A percentile compares a stretch with the other conserved stretches of the same genome.
Evolutionary conservation across 1,140 invertebrate species (phyloP).

Genomic region (Homarus americanus): DNA sequence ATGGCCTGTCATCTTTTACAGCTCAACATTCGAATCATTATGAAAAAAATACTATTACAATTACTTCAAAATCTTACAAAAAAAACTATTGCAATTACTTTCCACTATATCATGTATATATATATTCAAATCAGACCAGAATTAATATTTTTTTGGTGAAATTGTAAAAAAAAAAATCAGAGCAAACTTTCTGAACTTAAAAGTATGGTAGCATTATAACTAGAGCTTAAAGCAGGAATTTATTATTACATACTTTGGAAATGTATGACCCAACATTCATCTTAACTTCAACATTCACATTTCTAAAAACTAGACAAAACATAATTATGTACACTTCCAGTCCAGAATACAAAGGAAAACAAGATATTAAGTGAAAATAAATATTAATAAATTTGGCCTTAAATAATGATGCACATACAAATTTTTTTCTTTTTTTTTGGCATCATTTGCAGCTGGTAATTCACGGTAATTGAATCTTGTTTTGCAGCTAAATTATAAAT

Average conservation of each 20-base stretch:
- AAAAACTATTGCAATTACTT: conserved; percentile 25
- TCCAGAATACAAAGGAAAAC: conserved; percentile 64
- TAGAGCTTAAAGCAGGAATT: conserved; percentile 71
- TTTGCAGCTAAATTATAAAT: conserved; percentile 42
- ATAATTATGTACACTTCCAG: conserved; percentile 59
- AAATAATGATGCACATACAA: conserved; percentile 63
- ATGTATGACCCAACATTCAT: conserved; percentile 65
- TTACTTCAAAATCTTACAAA: conserved; percentile 27
- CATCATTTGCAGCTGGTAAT: conserved; percentile 58
- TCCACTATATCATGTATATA: conserved; percentile 39
- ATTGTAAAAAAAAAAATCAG: conserved; percentile 26
- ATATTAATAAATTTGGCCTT: conserved; percentile 69
- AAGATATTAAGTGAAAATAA: conserved; percentile 55
- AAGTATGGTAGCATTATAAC: conserved; percentile 66
- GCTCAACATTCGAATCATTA: conserved; percentile 3
- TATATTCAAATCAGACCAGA: conserved; percentile 56
- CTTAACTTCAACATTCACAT: conserved; percentile 66
- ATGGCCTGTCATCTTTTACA: conserved; percentile 1
- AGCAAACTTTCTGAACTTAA: conserved; percentile 62
- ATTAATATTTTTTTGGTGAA: conserved; percentile 40
- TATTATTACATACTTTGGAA: conserved; percentile 72
- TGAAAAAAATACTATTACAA: conserved; percentile 5
- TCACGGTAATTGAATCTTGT: conserved; percentile 37
- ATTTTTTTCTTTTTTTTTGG: too few species aligned
- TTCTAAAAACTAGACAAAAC: conserved; percentile 54